Percentiles rank a stretch among this genome's conserved stretches.
Conservation (phyloP, 2,888 invertebrate genomes). For the Sesia bembeciformis region DNA sequence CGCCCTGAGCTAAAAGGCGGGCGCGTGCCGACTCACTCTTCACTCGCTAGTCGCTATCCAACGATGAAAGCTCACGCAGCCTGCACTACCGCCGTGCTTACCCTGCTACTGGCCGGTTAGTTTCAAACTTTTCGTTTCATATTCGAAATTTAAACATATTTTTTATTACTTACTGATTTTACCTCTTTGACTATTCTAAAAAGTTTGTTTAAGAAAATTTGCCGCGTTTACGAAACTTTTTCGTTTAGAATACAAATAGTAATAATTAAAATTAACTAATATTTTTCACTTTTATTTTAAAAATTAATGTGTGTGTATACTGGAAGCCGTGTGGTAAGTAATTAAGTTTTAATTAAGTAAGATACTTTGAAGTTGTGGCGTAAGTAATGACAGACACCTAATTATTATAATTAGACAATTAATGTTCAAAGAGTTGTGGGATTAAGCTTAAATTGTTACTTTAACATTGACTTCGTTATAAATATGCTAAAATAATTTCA, state of each 20-base stretch:
- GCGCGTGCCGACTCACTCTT: constrained; percentile 26
- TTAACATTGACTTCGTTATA: no score
- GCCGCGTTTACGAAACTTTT: no score
- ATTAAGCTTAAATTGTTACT: no score
- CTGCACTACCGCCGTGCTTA: constrained; percentile 36
- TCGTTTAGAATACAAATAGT: no score
- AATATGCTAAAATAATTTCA: no score
- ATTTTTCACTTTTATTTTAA: not conserved
- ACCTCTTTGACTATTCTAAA: no score
- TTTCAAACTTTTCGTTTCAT: constrained; percentile 6
- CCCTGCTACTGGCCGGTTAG: constrained; percentile 50
- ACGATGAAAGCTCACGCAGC: constrained; percentile 45
- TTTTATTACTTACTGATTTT: no score
- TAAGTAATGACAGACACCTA: not conserved
- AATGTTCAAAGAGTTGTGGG: not conserved
- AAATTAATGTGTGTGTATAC: not conserved
- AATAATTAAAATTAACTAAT: not conserved
- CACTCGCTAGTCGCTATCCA: constrained; percentile 43
- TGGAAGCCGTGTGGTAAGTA: not conserved
- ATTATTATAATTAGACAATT: not conserved
- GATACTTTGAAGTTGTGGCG: not conserved
- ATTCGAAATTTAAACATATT: not conserved
- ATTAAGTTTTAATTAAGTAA: not conserved
- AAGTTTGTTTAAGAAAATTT: no score
- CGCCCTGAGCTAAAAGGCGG: constrained; percentile 46